A percentile compares a stretch with the other conserved stretches of the same genome.
These are phyloP conservation scores for Speoplatyrhinus poulsoni DNA, from an alignment of 2,113 vertebrate species.

Conservation along the genomic window DNA sequence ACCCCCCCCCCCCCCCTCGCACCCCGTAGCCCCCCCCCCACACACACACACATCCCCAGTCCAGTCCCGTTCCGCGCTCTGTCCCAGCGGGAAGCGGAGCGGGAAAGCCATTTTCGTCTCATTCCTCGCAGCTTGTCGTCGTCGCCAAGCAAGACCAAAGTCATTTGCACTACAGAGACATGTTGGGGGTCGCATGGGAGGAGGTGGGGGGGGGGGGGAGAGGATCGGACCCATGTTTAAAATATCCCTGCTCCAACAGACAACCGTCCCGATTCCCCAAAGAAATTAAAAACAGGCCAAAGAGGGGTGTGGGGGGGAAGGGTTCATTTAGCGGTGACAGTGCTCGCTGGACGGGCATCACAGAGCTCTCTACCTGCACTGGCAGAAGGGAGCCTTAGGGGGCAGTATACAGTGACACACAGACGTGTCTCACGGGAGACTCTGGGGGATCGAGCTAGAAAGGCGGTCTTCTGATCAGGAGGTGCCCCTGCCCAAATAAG, in stretches of 20 bases:
- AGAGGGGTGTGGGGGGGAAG: not conserved
- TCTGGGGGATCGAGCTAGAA: too few species aligned
- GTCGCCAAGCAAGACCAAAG: constrained; percentile 19
- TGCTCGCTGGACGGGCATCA: constrained; percentile 55
- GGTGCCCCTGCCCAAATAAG: too few species aligned
- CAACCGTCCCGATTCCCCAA: constrained; percentile 31
- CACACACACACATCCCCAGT: constrained; percentile 7
- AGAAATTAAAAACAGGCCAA: constrained; percentile 51
- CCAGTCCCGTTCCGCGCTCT: constrained; percentile 39
- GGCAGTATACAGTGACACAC: too few species aligned
- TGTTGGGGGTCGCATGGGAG: not conserved
- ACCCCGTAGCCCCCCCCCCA: too few species aligned
- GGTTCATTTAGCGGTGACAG: constrained; percentile 42
- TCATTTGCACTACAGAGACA: constrained; percentile 34
- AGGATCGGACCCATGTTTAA: not conserved
- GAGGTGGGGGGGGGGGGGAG: not conserved
- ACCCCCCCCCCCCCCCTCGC: too few species aligned
- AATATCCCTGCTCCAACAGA: too few species aligned
- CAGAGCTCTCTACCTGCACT: constrained; percentile 34
- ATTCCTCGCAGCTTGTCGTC: constrained; percentile 10
- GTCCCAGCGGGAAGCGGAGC: constrained; percentile 34
- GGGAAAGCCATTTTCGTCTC: constrained; percentile 31
- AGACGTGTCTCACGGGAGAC: too few species aligned
- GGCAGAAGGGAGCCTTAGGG: constrained; percentile 14
- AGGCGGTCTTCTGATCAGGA: too few species aligned